A percentile compares a stretch with the other conserved stretches of the same genome.
Conservation (phyloP, 2,888 invertebrate genomes). For the Orchesellides sinensis region DNA sequence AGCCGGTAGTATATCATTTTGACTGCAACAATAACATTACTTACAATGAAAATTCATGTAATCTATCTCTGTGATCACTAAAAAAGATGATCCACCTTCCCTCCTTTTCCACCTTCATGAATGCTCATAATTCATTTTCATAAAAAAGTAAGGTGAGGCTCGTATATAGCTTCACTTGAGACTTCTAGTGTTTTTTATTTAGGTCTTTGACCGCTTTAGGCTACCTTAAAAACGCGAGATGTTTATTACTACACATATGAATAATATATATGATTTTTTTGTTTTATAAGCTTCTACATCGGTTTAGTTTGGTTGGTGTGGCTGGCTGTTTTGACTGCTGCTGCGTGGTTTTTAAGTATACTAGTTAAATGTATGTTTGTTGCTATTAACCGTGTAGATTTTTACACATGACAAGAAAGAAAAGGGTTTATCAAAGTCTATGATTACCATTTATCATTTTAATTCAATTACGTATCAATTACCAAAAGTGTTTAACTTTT, state of each 20-base stretch:
- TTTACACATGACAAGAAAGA: conserved; percentile 27
- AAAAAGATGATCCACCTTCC: conserved; percentile 58
- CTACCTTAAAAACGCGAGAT: conserved; percentile 58
- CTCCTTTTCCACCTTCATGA: conserved; percentile 45
- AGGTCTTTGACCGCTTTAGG: conserved; percentile 63
- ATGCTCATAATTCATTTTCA: conserved; percentile 65
- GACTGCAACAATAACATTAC: conserved; percentile 63
- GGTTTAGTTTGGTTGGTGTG: conserved; percentile 45
- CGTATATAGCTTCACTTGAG: not conserved
- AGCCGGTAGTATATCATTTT: conserved; percentile 66
- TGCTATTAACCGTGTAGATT: conserved; percentile 15
- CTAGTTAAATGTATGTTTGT: not conserved
- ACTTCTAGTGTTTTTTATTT: conserved; percentile 43
- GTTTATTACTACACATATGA: conserved; percentile 54
- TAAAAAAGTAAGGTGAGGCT: conserved; percentile 64
- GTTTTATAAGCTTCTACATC: conserved; percentile 49
- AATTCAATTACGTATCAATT: conserved; percentile 69
- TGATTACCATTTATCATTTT: conserved; percentile 70
- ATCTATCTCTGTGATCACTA: conserved; percentile 60
- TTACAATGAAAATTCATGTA: conserved; percentile 60
- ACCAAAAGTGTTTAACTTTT: conserved; percentile 55
- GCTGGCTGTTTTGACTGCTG: conserved; percentile 33
- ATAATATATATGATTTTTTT: conserved; percentile 10
- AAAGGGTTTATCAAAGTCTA: conserved; percentile 53
- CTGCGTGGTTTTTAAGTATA: conserved; percentile 17